Evolutionary conservation across 2,113 vertebrate genomes (phyloP), one percentile per base, ranked within the genome.

Genomic region (Hypomesus transpacificus): DNA sequence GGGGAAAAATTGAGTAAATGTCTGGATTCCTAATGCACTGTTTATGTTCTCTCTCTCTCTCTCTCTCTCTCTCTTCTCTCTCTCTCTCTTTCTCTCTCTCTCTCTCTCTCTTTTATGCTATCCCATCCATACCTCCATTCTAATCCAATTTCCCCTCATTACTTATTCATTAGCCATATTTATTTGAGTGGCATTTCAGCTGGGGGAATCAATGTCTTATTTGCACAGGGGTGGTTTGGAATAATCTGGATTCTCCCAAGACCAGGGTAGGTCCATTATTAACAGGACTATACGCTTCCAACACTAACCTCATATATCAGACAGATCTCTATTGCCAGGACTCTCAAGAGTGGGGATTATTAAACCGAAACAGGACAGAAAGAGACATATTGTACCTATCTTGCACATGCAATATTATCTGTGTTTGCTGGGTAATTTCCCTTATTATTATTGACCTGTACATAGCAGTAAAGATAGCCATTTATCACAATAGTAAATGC

Each of bases 81-180:
- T 74, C 14, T 50, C 34, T 26, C 26, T 61, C 26, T 18, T 7
- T 21, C 18, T 58, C 50, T 39, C 26, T 8, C 39, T 46, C 39
- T 46, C 39, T 46, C 5, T 46, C 7, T 11, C 39, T 46, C 39
- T 46, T 46, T 46, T 13, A 46, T 46, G 39, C 7, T 46, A 13
- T 71, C 51, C 72, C 22, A 17, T 51, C 31, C 21, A 57, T 75
- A 50, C 60, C 58, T 46, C 28, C 51, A 62, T 76, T 72, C 69
- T 72, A 63, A 73, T 80, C 63, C 73, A 73, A 78, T 78, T 75
- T 75, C 75, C 46, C 26, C 39, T 78, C 67, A 80, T 80, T 74
- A 80, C 46, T 80, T 80, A 83, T 80, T 83, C 70, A 80, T 80
- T 77, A 75, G 57, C 67, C 50, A 28, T 69, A 80, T 78, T 83